These are phyloP conservation scores for Zaprionus nigranus DNA, from an alignment of 1,140 invertebrate genomes.

Conservation along the genomic window DNA sequence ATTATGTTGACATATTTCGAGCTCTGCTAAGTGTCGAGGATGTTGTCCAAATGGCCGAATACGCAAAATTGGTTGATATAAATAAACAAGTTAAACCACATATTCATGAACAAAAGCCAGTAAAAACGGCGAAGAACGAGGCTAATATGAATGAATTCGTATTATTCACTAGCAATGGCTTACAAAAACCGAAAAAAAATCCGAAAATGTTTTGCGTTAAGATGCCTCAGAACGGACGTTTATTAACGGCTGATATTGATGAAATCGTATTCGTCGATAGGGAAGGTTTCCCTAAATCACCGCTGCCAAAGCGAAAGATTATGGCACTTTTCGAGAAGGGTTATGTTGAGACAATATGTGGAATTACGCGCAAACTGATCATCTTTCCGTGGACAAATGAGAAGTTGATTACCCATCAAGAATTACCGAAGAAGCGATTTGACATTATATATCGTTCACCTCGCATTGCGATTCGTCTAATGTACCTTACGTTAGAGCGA, in stretches of 20 bases:
- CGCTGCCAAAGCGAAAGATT: constrained; percentile 21
- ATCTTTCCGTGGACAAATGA: constrained; percentile 21
- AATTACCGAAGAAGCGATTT: constrained; percentile 2
- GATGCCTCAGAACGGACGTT: background rate
- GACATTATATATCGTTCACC: constrained; percentile 55
- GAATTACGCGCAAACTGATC: constrained; percentile 26
- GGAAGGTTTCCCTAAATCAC: background rate
- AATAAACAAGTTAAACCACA: background rate
- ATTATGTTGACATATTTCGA: constrained; percentile 41
- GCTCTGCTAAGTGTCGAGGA: constrained; percentile 55
- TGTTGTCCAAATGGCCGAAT: constrained; percentile 39
- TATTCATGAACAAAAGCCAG: background rate
- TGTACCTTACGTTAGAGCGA: constrained; percentile 54
- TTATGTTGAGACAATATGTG: constrained; percentile 36
- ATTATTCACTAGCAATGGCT: no score
- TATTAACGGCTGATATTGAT: constrained; percentile 3
- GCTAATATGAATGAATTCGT: no score
- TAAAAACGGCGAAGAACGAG: background rate
- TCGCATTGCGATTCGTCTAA: constrained; percentile 49
- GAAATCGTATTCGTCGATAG: constrained; percentile 4
- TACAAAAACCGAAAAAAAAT: background rate
- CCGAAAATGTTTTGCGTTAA: background rate
- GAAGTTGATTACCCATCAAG: accelerated
- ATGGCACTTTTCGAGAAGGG: constrained; percentile 27
- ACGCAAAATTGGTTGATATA: constrained; percentile 26